phyloP scores from a whole-genome alignment of 2,797 vertebrate genomes.

The Phoebastria nigripes region DNA sequence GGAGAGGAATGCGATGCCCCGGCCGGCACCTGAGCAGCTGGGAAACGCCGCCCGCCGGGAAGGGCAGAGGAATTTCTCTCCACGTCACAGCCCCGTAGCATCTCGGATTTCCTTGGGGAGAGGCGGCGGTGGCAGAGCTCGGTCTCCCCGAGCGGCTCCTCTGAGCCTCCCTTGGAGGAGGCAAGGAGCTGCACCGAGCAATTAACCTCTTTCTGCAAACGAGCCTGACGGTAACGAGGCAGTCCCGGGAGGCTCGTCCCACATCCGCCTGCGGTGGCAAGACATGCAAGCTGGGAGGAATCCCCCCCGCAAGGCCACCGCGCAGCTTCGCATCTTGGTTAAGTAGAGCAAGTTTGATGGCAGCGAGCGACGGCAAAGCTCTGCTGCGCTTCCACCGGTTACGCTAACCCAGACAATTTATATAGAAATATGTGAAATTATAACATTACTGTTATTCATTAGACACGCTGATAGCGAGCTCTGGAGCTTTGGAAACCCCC shows the following conservation, averaged over 20 bases:
- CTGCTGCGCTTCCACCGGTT: neutral
- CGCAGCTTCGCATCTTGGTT: neutral
- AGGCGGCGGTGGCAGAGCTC: neutral
- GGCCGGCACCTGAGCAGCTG: neutral
- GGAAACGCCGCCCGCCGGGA: neutral
- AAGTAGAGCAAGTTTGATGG: neutral
- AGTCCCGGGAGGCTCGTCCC: neutral
- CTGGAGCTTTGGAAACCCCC: neutral
- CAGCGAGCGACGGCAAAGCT: neutral
- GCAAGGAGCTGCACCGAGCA: neutral
- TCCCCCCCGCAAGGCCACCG: fast-evolving
- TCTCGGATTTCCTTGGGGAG: neutral
- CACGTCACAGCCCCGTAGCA: neutral
- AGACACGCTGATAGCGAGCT: fast-evolving
- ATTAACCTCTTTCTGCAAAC: neutral
- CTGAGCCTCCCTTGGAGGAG: neutral
- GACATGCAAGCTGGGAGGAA: fast-evolving
- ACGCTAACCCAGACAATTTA: fast-evolving
- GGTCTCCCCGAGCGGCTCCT: fast-evolving
- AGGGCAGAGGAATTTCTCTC: neutral
- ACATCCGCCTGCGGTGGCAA: neutral
- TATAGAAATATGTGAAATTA: fast-evolving
- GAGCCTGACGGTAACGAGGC: fast-evolving
- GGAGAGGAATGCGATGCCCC: neutral
- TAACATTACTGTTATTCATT: fast-evolving